Evolutionary conservation across 2,888 invertebrate genomes (phyloP).

Genomic region (Petrophora chlorosata): DNA sequence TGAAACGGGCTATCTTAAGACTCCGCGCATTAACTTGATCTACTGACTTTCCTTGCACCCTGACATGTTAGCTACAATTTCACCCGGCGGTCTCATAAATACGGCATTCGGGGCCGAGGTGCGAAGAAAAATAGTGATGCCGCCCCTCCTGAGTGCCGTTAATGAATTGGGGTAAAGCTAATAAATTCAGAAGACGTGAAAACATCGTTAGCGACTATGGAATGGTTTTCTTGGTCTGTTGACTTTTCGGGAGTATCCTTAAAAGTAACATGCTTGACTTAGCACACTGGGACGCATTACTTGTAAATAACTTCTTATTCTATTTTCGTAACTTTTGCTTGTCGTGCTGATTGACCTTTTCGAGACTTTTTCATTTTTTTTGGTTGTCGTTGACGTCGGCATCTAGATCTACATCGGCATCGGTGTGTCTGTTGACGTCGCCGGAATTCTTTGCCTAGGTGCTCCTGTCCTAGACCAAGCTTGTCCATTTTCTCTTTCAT

Average conservation of each 20-base stretch:
- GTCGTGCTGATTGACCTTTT: no score
- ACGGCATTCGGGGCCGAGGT: slow-evolving; percentile 51
- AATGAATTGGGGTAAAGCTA: slow-evolving; percentile 60
- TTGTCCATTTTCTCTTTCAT: no score
- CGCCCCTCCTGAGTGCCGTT: slow-evolving; percentile 52
- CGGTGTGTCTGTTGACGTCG: no score
- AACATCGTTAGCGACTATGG: slow-evolving; percentile 47
- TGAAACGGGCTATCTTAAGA: not conserved
- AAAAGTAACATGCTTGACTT: no score
- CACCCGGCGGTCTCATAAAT: slow-evolving; percentile 60
- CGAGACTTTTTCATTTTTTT: no score
- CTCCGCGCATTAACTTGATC: slow-evolving; percentile 13
- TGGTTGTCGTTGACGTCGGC: no score
- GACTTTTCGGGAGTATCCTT: no score
- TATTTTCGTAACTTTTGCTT: no score
- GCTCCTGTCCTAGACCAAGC: no score
- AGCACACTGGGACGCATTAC: no score
- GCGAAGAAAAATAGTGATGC: slow-evolving; percentile 57
- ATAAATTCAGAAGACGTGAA: slow-evolving; percentile 53
- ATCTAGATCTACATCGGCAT: no score
- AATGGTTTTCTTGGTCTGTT: slow-evolving; percentile 29
- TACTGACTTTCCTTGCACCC: slow-evolving; percentile 16
- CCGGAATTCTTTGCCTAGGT: no score
- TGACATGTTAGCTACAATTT: slow-evolving; percentile 18
- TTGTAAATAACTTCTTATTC: not conserved